A percentile compares a stretch with the other conserved stretches of the same genome.
These are phyloP conservation scores for Nibea coibor DNA, from an alignment of 2,113 vertebrate species.

Conservation along the genomic window DNA sequence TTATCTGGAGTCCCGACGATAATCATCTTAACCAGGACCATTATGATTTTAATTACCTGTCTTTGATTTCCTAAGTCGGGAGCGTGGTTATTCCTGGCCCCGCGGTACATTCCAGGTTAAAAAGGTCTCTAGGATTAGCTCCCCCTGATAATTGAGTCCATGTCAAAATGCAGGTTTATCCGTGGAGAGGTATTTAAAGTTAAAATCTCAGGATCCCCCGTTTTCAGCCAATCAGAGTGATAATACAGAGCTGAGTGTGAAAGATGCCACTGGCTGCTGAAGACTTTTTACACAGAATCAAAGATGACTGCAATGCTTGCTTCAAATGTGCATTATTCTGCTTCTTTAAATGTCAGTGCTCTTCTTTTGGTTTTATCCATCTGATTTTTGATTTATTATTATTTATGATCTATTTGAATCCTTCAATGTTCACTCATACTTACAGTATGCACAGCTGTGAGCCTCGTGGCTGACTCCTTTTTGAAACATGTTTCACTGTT, in stretches of 20 bases:
- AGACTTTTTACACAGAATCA: slow-evolving; percentile 13
- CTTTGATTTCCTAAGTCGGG: slow-evolving; percentile 79
- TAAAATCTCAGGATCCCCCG: slow-evolving; percentile 54
- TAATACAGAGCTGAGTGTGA: slow-evolving; percentile 43
- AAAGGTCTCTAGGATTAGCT: slow-evolving; percentile 75
- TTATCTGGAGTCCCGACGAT: slow-evolving; percentile 77
- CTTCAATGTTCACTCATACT: neutral
- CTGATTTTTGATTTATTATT: neutral
- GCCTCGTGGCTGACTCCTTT: neutral
- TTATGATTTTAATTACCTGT: slow-evolving; percentile 83
- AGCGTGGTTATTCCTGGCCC: slow-evolving; percentile 73
- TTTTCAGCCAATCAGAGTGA: slow-evolving; percentile 50
- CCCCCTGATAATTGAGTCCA: slow-evolving; percentile 73
- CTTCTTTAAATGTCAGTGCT: neutral
- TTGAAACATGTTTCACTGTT: neutral
- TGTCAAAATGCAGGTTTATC: slow-evolving; percentile 70
- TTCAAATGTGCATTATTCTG: neutral
- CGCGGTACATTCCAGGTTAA: slow-evolving; percentile 67
- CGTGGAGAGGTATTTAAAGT: slow-evolving; percentile 63
- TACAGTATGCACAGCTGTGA: neutral
- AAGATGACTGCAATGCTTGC: neutral
- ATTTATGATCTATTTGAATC: too few relatives aligned
- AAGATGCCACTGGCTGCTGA: slow-evolving; percentile 28
- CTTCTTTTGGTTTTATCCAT: neutral
- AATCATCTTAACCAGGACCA: slow-evolving; percentile 83